Conservation (phyloP, 2,113 vertebrate genomes). For the Podarcis muralis region DNA sequence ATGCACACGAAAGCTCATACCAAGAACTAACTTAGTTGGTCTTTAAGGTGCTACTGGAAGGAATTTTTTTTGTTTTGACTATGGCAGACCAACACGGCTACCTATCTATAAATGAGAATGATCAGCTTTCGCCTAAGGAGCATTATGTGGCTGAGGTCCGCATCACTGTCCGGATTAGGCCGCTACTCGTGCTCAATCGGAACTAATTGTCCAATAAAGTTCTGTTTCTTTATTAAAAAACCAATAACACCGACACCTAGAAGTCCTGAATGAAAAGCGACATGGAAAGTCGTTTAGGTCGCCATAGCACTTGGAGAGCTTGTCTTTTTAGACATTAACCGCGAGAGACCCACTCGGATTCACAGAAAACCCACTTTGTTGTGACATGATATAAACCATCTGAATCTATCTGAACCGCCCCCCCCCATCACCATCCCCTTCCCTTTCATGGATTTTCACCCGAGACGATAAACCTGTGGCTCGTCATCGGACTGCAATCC, state of each 20-base stretch:
- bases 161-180: no score
- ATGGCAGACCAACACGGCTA: no score
- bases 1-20: no score
- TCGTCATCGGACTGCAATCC: not conserved
- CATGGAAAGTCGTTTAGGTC: not conserved
- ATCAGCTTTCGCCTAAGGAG: not conserved
- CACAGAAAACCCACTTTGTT: not conserved
- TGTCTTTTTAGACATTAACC: not conserved
- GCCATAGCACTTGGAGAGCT: not conserved
- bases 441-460: rapidly evolving
- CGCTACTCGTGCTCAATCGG: no score
- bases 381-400: not conserved
- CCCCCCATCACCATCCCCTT: not conserved
- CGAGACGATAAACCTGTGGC: not conserved
- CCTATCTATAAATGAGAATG: not conserved
- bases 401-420: not conserved
- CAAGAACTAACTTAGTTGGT: no score
- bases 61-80: no score
- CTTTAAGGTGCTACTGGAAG: no score
- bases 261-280: not conserved
- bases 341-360: no score
- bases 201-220: not conserved
- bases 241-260: no score
- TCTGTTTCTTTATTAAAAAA: not conserved
- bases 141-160: not conserved